Evolutionary conservation across 2,888 invertebrate genomes (phyloP).

Genomic region (Stictocephala bisonia): DNA sequence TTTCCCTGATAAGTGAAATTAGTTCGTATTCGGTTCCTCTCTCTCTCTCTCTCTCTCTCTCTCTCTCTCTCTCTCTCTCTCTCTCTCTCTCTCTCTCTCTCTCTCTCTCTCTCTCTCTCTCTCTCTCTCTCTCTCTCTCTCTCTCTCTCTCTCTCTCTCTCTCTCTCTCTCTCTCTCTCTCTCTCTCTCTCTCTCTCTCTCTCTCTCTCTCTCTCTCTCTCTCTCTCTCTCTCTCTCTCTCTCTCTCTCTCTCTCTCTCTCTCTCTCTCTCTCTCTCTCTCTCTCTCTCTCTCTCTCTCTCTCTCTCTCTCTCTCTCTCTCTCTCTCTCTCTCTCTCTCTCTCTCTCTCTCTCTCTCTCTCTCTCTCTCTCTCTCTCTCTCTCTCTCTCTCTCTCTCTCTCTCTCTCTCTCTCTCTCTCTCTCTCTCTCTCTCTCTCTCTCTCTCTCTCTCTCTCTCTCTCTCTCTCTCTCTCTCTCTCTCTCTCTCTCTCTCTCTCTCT

Average conservation of each 20-base stretch:
- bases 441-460: constrained; percentile 38
- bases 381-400: constrained; percentile 36
- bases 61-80: no score
- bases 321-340: constrained; percentile 38
- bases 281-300: constrained; percentile 38
- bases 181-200: constrained; percentile 31
- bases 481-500: constrained; percentile 38
- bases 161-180: no score
- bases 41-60: no score
- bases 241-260: constrained; percentile 38
- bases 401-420: constrained; percentile 38
- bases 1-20: no score
- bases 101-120: no score
- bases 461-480: constrained; percentile 38
- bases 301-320: constrained; percentile 38
- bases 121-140: no score
- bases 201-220: constrained; percentile 38
- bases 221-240: constrained; percentile 38
- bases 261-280: constrained; percentile 38
- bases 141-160: no score
- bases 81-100: no score
- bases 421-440: constrained; percentile 38
- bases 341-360: constrained; percentile 38
- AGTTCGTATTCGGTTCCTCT: no score
- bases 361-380: constrained; percentile 38